A percentile compares a stretch with the other conserved stretches of the same genome.
Conservation (phyloP, 2,113 vertebrate genomes). For the Butorides virescens region DNA sequence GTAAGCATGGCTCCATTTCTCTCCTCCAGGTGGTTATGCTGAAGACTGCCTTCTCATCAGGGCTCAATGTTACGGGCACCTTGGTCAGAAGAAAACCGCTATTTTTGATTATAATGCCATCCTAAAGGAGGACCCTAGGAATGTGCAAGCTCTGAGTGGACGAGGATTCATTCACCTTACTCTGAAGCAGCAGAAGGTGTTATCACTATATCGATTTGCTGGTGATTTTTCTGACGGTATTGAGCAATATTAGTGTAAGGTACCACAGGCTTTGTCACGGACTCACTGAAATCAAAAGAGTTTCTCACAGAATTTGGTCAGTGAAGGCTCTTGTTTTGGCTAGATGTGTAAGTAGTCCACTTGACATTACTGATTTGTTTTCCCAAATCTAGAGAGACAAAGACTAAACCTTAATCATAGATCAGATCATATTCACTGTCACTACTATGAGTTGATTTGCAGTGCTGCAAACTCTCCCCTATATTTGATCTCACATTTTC, state of each 20-base stretch:
- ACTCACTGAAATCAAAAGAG: not conserved
- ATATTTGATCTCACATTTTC: not conserved
- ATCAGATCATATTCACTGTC: not conserved
- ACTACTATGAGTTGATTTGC: not conserved
- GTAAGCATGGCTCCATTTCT: not conserved
- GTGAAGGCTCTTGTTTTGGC: not conserved
- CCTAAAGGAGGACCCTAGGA: slow-evolving; percentile 79
- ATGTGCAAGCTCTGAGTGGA: slow-evolving; percentile 85
- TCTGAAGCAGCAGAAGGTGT: slow-evolving; percentile 88
- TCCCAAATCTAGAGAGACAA: not conserved
- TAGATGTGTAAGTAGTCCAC: not conserved
- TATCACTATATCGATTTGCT: not conserved
- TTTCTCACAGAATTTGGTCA: not conserved
- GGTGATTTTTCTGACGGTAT: not conserved
- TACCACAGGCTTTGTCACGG: not conserved
- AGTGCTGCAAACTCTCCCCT: not conserved
- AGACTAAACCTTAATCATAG: not conserved
- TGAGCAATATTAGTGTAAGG: not conserved
- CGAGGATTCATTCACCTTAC: slow-evolving; percentile 84
- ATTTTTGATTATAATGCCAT: slow-evolving; percentile 89
- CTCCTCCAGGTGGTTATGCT: slow-evolving; percentile 76
- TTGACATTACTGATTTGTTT: not conserved
- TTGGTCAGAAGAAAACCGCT: slow-evolving; percentile 90
- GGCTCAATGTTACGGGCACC: slow-evolving; percentile 83
- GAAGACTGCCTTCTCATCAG: slow-evolving; percentile 84